Conservation (phyloP, 2,888 invertebrate species). For the Cheilosia pagana region DNA sequence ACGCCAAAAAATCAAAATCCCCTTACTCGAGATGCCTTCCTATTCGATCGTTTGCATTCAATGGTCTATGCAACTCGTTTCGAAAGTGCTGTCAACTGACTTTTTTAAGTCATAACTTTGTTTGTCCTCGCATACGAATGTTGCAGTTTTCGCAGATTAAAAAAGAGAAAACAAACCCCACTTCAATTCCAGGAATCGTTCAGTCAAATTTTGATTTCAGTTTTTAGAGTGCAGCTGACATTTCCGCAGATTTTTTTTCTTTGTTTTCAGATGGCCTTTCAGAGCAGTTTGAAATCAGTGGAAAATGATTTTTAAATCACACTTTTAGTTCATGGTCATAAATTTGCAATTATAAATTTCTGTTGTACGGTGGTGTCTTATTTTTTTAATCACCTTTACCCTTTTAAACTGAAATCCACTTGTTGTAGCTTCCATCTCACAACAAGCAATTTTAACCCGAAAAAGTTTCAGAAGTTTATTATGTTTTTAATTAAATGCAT, state of each 20-base stretch:
- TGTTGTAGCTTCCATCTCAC: background rate
- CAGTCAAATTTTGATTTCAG: background rate
- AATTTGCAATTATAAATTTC: too few species aligned
- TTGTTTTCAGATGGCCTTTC: too few species aligned
- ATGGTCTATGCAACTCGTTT: background rate
- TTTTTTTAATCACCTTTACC: too few species aligned
- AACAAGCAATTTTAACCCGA: background rate
- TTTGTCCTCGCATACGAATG: background rate
- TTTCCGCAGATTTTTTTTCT: background rate
- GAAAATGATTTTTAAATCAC: too few species aligned
- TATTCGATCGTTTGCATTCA: background rate
- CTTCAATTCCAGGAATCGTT: background rate
- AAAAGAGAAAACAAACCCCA: too few species aligned
- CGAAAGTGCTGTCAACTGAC: background rate
- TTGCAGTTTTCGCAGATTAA: background rate
- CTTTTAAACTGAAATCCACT: too few species aligned
- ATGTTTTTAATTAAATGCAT: constrained; percentile 61
- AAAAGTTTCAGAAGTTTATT: constrained; percentile 24
- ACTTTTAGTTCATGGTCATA: too few species aligned
- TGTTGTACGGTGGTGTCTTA: too few species aligned
- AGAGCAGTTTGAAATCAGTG: too few species aligned
- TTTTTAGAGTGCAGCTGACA: background rate
- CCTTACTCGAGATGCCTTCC: background rate
- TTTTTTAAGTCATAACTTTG: background rate
- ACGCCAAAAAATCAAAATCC: background rate